phyloP scores from a whole-genome alignment of 2,888 invertebrate genomes.

The Boloria euphrosyne region DNA sequence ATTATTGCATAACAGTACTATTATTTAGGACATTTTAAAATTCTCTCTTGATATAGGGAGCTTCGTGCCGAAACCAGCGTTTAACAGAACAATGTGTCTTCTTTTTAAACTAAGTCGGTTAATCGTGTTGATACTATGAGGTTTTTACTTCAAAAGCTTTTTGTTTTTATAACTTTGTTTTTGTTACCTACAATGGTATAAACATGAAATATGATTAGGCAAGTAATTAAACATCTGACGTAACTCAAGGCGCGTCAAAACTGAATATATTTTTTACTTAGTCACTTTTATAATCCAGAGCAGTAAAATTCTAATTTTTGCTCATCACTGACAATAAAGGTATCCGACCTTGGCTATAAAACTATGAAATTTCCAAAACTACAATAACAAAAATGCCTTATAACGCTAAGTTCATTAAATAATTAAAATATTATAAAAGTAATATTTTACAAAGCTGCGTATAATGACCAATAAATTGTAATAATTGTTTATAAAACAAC shows the following conservation, averaged over 20 bases:
- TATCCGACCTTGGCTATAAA: slow-evolving; percentile 7
- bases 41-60: slow-evolving; percentile 65
- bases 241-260: not conserved
- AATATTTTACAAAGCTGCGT: slow-evolving; percentile 2
- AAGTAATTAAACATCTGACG: slow-evolving; percentile 8
- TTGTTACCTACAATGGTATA: slow-evolving; percentile 14
- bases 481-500: slow-evolving; percentile 14
- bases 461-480: slow-evolving; percentile 25
- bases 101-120: slow-evolving; percentile 68
- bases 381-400: slow-evolving; percentile 7
- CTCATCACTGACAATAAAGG: not conserved
- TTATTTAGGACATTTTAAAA: slow-evolving; percentile 57
- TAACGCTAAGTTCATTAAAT: slow-evolving; percentile 15
- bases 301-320: slow-evolving; percentile 11
- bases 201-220: slow-evolving; percentile 14
- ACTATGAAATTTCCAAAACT: not conserved
- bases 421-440: slow-evolving; percentile 17
- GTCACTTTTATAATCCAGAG: slow-evolving; percentile 3
- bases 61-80: slow-evolving; percentile 79
- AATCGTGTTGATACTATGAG: slow-evolving; percentile 58
- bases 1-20: slow-evolving; percentile 46
- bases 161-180: slow-evolving; percentile 10
- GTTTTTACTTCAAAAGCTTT: slow-evolving; percentile 36
- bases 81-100: slow-evolving; percentile 72
- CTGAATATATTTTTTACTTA: not conserved